These are phyloP conservation scores for Sorex araneus DNA, from an alignment of 2,113 vertebrate species.

Conservation along the genomic window DNA sequence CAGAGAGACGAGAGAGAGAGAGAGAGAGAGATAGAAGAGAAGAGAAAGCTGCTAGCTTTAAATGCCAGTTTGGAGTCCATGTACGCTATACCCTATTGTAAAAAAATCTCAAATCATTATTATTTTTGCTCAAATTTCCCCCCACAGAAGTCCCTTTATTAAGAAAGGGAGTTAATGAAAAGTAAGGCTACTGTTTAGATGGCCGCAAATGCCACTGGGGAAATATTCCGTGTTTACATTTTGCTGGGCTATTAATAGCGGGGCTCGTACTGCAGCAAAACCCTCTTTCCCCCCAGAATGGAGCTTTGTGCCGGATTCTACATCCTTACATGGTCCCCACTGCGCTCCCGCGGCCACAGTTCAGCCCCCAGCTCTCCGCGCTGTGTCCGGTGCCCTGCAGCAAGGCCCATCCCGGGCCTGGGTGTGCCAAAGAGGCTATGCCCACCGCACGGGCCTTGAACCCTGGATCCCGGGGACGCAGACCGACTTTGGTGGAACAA, in stretches of 20 bases:
- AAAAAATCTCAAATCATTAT: constrained; percentile 86
- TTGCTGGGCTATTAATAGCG: constrained; percentile 88
- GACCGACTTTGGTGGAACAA: neutral
- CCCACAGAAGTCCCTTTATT: constrained; percentile 89
- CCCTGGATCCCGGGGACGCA: neutral
- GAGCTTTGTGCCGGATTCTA: constrained; percentile 88
- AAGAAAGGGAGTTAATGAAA: constrained; percentile 86
- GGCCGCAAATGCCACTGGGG: constrained; percentile 87
- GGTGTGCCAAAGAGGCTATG: too few relatives aligned
- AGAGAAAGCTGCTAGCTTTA: constrained; percentile 82
- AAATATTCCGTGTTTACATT: constrained; percentile 91
- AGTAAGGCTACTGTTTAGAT: constrained; percentile 87
- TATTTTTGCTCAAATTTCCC: constrained; percentile 85
- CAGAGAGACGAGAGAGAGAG: too few relatives aligned
- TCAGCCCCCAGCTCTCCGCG: constrained; percentile 80
- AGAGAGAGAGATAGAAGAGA: too few relatives aligned
- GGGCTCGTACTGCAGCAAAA: constrained; percentile 85
- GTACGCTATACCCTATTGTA: constrained; percentile 86
- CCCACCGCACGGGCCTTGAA: neutral
- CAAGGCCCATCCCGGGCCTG: too few relatives aligned
- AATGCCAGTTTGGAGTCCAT: constrained; percentile 87
- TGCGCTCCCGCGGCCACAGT: constrained; percentile 84
- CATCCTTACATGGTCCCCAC: constrained; percentile 85
- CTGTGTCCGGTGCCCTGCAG: too few relatives aligned
- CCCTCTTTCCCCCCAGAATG: constrained; percentile 89